phyloP scores from a whole-genome alignment of 2,888 invertebrate species.

The Drosophila kanekoi region DNA sequence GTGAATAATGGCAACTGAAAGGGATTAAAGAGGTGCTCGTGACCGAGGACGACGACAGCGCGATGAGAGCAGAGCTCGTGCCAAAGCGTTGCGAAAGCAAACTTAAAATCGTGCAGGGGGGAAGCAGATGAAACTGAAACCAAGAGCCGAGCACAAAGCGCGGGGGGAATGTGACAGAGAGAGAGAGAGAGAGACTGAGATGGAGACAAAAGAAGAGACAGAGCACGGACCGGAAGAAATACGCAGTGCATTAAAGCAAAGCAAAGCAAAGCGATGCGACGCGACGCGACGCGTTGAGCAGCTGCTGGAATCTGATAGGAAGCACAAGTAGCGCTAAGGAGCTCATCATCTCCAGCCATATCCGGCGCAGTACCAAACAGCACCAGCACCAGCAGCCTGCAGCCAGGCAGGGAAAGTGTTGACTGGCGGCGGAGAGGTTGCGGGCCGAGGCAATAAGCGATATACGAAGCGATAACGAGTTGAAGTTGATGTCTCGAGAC shows the following conservation, averaged over 20 bases:
- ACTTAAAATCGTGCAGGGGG: conserved; percentile 1
- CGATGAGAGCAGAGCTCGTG: conserved; percentile 35
- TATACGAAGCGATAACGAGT: conserved; percentile 78
- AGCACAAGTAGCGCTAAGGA: conserved; percentile 46
- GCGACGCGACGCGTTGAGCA: conserved; percentile 53
- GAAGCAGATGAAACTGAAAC: conserved; percentile 66
- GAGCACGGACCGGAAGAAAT: conserved; percentile 72
- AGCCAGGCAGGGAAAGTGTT: conserved; percentile 54
- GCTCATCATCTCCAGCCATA: conserved; percentile 73
- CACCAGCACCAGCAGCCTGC: conserved; percentile 39
- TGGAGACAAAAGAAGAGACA: conserved; percentile 19
- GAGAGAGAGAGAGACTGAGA: background rate
- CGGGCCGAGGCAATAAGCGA: conserved; percentile 66
- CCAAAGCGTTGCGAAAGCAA: conserved; percentile 40
- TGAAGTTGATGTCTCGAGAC: conserved; percentile 59
- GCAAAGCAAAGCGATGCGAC: conserved; percentile 53
- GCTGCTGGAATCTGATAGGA: conserved; percentile 81
- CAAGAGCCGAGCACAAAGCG: conserved; percentile 15
- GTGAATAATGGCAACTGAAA: conserved; percentile 41
- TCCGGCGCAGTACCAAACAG: conserved; percentile 56
- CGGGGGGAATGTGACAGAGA: too few species aligned
- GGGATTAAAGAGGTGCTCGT: conserved; percentile 20
- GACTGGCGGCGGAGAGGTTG: conserved; percentile 15
- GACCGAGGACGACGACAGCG: conserved; percentile 10
- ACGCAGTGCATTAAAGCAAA: conserved; percentile 52